Evolutionary conservation across 2,113 vertebrate genomes (phyloP).

Genomic region (Pangasianodon hypophthalmus): DNA sequence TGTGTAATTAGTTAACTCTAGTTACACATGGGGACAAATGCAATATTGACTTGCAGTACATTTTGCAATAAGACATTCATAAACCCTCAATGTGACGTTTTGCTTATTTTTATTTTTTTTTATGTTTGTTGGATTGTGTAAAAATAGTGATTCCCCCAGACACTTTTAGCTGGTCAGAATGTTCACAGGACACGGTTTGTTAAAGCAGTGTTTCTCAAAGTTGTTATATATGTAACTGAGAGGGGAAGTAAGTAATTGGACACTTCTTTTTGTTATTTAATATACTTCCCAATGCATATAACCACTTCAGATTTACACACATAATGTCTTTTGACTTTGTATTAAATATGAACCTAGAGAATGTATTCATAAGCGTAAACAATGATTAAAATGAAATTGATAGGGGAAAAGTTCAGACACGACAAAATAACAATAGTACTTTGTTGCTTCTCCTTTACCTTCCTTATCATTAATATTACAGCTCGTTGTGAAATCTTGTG

Average conservation of each 20-base stretch:
- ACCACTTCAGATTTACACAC: neutral
- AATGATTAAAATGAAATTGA: neutral
- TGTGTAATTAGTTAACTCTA: neutral
- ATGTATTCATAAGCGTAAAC: neutral
- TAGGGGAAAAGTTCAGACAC: neutral
- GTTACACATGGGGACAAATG: neutral
- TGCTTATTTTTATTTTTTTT: neutral
- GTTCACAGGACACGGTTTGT: neutral
- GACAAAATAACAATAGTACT: neutral
- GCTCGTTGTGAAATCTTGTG: neutral
- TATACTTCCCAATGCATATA: neutral
- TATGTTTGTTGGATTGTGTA: neutral
- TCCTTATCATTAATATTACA: neutral
- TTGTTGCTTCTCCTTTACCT: neutral
- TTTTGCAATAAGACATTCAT: neutral
- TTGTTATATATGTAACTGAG: neutral
- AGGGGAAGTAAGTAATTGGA: neutral
- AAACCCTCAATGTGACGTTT: neutral
- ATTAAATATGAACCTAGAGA: neutral
- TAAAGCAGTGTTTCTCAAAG: neutral
- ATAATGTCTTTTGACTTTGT: neutral
- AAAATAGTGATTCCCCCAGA: neutral
- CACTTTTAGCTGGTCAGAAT: neutral
- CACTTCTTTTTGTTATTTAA: neutral
- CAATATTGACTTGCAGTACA: neutral